phyloP scores from a whole-genome alignment of 2,113 vertebrate genomes.

The Mionectes macconnelli region DNA sequence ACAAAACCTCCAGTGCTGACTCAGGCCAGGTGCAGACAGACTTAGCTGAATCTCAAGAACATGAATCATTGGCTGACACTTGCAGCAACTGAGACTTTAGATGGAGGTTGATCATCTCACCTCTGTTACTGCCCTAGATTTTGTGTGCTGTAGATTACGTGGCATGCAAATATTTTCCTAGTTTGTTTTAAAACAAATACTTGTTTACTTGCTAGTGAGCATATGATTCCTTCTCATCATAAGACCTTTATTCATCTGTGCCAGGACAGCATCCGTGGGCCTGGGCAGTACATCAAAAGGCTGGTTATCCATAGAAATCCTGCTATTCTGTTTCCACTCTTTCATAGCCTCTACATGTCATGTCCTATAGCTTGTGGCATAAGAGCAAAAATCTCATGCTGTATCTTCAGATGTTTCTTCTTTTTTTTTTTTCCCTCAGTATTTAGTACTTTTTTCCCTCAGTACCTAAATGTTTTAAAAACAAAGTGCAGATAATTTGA shows the following conservation, averaged over 20 bases:
- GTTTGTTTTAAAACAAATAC: background rate
- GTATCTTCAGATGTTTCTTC: background rate
- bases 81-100: background rate
- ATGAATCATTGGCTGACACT: background rate
- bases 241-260: background rate
- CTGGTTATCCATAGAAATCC: background rate
- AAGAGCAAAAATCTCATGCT: background rate
- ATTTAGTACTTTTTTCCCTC: background rate
- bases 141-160: background rate
- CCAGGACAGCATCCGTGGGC: background rate
- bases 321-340: background rate
- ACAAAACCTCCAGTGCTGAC: background rate
- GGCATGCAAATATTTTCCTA: background rate
- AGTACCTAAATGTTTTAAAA: too few species aligned
- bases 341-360: background rate
- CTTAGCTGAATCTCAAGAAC: background rate
- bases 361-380: background rate
- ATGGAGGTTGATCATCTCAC: background rate
- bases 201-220: background rate
- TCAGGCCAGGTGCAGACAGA: background rate
- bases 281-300: background rate
- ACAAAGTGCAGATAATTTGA: background rate
- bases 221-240: background rate
- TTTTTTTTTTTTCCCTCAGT: background rate
- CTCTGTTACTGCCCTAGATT: background rate